phyloP scores from a whole-genome alignment of 2,888 invertebrate species.

The Pristionchus japonicus region DNA sequence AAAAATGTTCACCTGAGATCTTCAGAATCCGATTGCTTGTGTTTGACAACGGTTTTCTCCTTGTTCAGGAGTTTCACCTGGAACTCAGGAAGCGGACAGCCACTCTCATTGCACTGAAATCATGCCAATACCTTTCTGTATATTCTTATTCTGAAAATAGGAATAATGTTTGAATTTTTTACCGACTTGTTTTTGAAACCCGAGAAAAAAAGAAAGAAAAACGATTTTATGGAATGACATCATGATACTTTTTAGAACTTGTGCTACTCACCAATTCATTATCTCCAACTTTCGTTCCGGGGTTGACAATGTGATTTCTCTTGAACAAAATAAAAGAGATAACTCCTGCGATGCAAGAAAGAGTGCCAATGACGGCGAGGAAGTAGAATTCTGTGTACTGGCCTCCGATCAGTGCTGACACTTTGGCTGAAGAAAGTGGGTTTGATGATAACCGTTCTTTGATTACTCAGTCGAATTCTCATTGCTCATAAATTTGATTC shows the following conservation, averaged over 20 bases:
- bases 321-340: neutral
- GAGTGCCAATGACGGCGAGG: neutral
- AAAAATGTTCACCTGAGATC: neutral
- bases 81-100: too few relatives aligned
- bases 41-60: neutral
- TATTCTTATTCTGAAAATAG: too few relatives aligned
- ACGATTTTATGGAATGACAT: too few relatives aligned
- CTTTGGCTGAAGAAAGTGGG: neutral
- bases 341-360: neutral
- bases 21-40: neutral
- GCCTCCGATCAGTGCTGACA: neutral
- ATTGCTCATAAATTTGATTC: too few relatives aligned
- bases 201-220: too few relatives aligned
- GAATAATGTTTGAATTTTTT: too few relatives aligned
- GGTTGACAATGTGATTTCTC: neutral
- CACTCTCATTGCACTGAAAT: constrained; percentile 1
- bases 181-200: too few relatives aligned
- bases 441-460: neutral
- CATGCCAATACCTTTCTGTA: too few relatives aligned
- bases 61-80: neutral
- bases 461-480: too few relatives aligned
- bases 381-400: constrained; percentile 15
- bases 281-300: neutral
- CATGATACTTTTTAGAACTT: too few relatives aligned
- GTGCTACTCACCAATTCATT: too few relatives aligned